Evolutionary conservation across 2,113 vertebrate species (phyloP).

Genomic region (Tautogolabrus adspersus): DNA sequence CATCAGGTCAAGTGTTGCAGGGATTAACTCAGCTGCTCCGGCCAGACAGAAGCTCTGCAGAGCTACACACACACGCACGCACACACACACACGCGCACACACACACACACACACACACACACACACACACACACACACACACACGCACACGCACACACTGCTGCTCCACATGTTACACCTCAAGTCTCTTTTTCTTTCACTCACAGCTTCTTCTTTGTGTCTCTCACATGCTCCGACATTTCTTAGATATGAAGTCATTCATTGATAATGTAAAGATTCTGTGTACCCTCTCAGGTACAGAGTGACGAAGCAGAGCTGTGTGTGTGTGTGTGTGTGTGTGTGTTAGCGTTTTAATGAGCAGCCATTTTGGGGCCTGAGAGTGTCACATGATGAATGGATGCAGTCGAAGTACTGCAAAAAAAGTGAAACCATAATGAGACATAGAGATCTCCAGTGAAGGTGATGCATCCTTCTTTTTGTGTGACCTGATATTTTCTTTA

Average conservation of each 20-base stretch:
- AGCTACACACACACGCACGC: background rate
- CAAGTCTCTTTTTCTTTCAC: background rate
- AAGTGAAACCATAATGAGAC: background rate
- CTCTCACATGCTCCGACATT: background rate
- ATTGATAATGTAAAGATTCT: conserved; percentile 2
- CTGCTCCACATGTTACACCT: conserved; percentile 9
- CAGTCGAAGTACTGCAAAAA: background rate
- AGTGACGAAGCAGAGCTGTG: background rate
- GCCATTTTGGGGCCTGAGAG: conserved; percentile 38
- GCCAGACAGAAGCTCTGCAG: conserved; percentile 33
- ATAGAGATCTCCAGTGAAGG: too few species aligned
- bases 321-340: background rate
- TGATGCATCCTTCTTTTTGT: too few species aligned
- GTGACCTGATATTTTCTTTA: too few species aligned
- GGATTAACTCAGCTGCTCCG: conserved; percentile 48
- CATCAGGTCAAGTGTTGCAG: conserved; percentile 62
- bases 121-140: too few species aligned
- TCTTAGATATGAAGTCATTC: conserved; percentile 16
- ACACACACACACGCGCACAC: too few species aligned
- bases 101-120: too few species aligned
- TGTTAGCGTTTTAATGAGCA: conserved; percentile 1
- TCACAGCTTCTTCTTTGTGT: background rate
- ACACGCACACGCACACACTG: background rate
- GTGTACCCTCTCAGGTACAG: conserved; percentile 8
- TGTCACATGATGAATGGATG: conserved; percentile 41